Percentiles rank a stretch among this genome's conserved stretches.
Evolutionary conservation across 1,140 invertebrate species (phyloP).

Genomic region (Drosophila nasuta): DNA sequence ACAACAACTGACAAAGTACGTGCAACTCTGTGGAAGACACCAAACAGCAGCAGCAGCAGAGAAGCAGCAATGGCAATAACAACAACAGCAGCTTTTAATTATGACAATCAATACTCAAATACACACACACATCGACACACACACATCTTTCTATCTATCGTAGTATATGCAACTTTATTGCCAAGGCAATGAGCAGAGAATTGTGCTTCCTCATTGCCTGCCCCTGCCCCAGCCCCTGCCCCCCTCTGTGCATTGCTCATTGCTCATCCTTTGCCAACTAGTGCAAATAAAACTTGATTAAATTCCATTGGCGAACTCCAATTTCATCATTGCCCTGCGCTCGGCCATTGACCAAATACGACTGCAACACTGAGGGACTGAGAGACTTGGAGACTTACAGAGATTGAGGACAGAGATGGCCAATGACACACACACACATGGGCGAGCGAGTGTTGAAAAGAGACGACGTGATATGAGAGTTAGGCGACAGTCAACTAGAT

Average conservation of each 20-base stretch:
- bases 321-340: constrained; percentile 55
- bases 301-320: constrained; percentile 77
- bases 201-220: constrained; percentile 9
- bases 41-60: constrained; percentile 23
- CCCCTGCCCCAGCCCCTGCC: too few relatives aligned
- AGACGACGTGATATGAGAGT: background rate
- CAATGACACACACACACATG: background rate
- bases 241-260: constrained; percentile 25
- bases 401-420: background rate
- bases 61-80: constrained; percentile 4
- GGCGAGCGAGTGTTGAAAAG: background rate
- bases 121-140: too few relatives aligned
- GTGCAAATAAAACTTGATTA: constrained; percentile 82
- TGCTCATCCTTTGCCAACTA: constrained; percentile 74
- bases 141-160: background rate
- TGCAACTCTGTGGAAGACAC: constrained; percentile 32
- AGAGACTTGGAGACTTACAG: background rate
- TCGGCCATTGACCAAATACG: constrained; percentile 48
- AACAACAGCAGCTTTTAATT: constrained; percentile 72
- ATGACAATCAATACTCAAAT: constrained; percentile 77
- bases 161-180: constrained; percentile 28
- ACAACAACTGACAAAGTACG: constrained; percentile 36
- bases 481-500: constrained; percentile 32
- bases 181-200: background rate
- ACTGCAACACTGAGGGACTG: background rate